Conservation (phyloP, 2,888 invertebrate genomes). For the Mallateleia sp. region DNA sequence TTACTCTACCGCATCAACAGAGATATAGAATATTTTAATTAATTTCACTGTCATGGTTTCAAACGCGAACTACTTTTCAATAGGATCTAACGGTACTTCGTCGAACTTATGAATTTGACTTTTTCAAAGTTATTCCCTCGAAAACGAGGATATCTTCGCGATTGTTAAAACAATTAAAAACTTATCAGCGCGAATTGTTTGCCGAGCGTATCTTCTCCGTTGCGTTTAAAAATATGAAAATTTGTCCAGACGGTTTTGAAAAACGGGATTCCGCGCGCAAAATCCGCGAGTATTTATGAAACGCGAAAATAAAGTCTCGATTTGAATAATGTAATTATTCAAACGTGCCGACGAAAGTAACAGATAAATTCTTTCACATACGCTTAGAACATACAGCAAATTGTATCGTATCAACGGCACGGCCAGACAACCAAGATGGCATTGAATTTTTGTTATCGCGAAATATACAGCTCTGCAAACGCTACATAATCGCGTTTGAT, state of each 20-base stretch:
- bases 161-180: constrained; percentile 31
- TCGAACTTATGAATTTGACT: constrained; percentile 43
- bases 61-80: constrained; percentile 25
- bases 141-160: constrained; percentile 14
- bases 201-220: neutral
- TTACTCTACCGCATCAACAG: constrained; percentile 32
- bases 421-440: constrained; percentile 72
- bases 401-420: constrained; percentile 73
- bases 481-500: constrained; percentile 86
- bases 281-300: constrained; percentile 31
- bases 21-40: constrained; percentile 63
- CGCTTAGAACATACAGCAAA: constrained; percentile 67
- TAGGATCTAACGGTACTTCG: constrained; percentile 25
- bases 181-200: constrained; percentile 1
- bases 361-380: constrained; percentile 62
- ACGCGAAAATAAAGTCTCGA: constrained; percentile 46
- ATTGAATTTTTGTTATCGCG: constrained; percentile 85
- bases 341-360: constrained; percentile 47
- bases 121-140: constrained; percentile 37
- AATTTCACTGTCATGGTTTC: constrained; percentile 41
- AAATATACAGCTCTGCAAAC: constrained; percentile 81
- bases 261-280: constrained; percentile 18
- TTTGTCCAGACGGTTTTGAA: constrained; percentile 3
- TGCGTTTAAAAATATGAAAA: constrained; percentile 33
- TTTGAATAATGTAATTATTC: constrained; percentile 65